Evolutionary conservation across 92 coral and sea anemone genomes (phyloP).

Genomic region (Porites lobata): DNA sequence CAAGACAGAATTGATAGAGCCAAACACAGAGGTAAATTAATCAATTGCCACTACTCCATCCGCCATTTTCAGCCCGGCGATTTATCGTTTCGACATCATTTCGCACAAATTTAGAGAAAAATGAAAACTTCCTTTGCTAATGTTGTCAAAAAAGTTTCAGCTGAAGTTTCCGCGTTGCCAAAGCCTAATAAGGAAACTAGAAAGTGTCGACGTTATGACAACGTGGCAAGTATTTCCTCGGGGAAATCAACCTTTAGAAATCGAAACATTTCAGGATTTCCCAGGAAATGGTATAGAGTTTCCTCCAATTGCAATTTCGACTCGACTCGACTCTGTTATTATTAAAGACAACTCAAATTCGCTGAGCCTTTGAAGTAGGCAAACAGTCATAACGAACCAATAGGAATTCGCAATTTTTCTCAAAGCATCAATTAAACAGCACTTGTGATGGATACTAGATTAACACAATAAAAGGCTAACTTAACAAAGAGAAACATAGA

Average conservation of each 20-base stretch:
- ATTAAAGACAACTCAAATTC: too few species aligned
- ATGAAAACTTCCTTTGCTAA: not conserved
- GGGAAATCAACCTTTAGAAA: not conserved
- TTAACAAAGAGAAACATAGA: not conserved
- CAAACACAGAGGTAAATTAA: too few species aligned
- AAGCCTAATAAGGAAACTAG: not conserved
- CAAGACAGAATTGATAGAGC: not conserved
- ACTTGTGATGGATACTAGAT: not conserved
- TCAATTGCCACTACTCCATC: not conserved
- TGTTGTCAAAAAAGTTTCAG: not conserved
- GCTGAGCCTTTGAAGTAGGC: not conserved
- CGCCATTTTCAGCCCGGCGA: not conserved
- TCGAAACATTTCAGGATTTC: not conserved
- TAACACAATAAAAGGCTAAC: not conserved
- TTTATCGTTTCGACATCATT: not conserved
- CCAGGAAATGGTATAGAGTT: not conserved
- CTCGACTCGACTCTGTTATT: too few species aligned
- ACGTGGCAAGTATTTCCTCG: constrained; percentile 8
- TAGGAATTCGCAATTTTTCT: not conserved
- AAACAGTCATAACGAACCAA: not conserved
- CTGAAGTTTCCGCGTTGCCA: not conserved
- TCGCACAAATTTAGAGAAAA: too few species aligned
- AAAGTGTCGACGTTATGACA: not conserved
- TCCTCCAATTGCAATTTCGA: not conserved
- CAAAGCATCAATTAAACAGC: constrained; percentile 4